These are phyloP conservation scores for Motacilla tschutschensis DNA, from an alignment of 2,113 vertebrate species.

Conservation along the genomic window DNA sequence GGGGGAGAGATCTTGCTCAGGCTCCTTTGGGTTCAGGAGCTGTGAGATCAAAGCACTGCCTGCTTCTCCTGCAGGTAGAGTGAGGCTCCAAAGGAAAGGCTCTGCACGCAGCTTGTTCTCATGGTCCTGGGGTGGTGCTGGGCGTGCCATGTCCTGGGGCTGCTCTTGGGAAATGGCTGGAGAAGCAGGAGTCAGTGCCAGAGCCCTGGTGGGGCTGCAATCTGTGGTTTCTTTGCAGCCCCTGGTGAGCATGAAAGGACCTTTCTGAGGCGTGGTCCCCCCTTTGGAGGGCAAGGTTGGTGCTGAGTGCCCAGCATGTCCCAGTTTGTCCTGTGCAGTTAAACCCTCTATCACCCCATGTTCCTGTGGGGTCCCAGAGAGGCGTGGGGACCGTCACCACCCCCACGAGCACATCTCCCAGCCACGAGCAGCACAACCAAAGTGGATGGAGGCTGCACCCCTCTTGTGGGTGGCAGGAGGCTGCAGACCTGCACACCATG, in stretches of 20 bases:
- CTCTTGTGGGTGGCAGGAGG: not conserved
- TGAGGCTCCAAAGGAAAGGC: not conserved
- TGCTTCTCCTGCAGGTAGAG: not conserved
- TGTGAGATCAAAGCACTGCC: not conserved
- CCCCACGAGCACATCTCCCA: accelerated
- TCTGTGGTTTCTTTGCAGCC: not conserved
- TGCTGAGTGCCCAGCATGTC: not conserved
- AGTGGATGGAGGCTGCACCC: too few relatives aligned
- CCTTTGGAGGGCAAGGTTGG: not conserved
- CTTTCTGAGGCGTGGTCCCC: not conserved
- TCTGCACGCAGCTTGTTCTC: not conserved
- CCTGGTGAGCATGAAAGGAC: not conserved
- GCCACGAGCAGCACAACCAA: not conserved
- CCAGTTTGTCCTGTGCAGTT: not conserved
- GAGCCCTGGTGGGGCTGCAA: not conserved
- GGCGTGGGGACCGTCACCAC: not conserved
- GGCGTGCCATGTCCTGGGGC: not conserved
- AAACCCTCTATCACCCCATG: not conserved
- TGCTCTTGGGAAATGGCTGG: not conserved
- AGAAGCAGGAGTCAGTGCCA: not conserved
- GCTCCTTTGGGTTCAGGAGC: not conserved
- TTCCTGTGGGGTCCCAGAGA: not conserved
- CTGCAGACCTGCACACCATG: not conserved
- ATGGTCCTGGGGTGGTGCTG: accelerated
- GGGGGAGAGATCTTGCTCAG: not conserved